Conservation (phyloP, 2,113 vertebrate genomes). For the Corapipo altera region DNA sequence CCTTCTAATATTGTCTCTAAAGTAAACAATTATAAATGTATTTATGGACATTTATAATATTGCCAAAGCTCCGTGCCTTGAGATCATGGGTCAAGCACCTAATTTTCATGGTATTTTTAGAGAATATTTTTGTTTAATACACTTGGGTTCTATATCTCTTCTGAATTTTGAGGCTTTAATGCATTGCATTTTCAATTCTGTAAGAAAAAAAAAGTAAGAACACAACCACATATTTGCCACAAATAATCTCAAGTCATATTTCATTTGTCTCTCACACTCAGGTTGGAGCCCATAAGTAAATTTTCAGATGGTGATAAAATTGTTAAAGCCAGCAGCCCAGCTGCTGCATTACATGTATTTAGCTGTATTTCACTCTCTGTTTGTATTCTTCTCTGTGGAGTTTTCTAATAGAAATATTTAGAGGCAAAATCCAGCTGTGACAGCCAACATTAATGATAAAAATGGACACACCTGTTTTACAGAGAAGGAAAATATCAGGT, state of each 20-base stretch:
- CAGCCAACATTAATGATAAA: not conserved
- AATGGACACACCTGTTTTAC: not conserved
- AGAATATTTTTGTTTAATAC: not conserved
- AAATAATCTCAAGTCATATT: not conserved
- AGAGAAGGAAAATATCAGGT: not conserved
- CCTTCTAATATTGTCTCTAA: not conserved
- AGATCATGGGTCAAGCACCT: not conserved
- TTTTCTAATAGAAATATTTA: not conserved
- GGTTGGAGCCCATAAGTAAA: not conserved
- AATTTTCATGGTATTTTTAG: not conserved
- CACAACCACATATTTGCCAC: not conserved
- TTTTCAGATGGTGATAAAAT: not conserved
- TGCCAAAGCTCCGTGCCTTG: not conserved
- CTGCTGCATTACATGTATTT: not conserved
- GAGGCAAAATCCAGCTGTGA: not conserved
- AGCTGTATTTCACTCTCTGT: not conserved
- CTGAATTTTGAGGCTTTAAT: not conserved
- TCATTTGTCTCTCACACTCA: not conserved
- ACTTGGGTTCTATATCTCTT: not conserved
- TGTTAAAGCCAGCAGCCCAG: not conserved
- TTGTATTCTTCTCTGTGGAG: not conserved
- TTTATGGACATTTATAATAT: not conserved
- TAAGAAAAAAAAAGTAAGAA: not conserved
- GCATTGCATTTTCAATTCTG: not conserved
- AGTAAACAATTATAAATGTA: not conserved